Evolutionary conservation across 2,888 invertebrate species (phyloP).

Genomic region (Orthonevra nobilis): DNA sequence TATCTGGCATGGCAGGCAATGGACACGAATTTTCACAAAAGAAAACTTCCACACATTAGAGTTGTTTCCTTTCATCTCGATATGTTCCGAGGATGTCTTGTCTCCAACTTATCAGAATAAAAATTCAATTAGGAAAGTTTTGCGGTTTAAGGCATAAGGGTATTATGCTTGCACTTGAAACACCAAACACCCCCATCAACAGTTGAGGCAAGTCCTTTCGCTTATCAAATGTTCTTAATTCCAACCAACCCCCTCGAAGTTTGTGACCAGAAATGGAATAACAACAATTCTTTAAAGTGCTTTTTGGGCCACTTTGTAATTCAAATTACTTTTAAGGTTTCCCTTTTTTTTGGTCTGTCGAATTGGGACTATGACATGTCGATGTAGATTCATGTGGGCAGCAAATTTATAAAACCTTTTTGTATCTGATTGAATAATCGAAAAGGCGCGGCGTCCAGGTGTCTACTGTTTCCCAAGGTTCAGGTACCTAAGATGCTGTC

Average conservation of each 20-base stretch:
- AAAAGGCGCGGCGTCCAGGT: conserved; percentile 2
- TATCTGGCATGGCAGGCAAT: conserved; percentile 9
- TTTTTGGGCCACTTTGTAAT: conserved; percentile 56
- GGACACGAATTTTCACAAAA: conserved; percentile 1
- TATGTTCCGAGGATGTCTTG: conserved; percentile 13
- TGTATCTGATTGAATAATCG: not conserved
- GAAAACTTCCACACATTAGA: conserved; percentile 57
- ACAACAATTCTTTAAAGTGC: conserved; percentile 64
- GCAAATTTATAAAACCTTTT: not conserved
- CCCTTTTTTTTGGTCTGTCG: not conserved
- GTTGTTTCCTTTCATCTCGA: conserved; percentile 62
- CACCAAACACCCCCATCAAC: conserved; percentile 43
- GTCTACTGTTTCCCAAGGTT: no score
- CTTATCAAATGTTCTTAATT: no score
- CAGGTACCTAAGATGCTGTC: no score
- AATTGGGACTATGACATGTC: no score
- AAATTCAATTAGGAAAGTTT: conserved; percentile 67
- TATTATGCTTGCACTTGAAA: conserved; percentile 20
- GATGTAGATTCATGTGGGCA: not conserved
- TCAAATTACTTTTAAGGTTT: conserved; percentile 44
- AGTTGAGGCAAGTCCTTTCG: conserved; percentile 2
- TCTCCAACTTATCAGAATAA: conserved; percentile 60
- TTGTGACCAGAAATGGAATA: no score
- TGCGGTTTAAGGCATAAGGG: conserved; percentile 56
- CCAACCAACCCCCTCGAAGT: conserved; percentile 2